Percentiles rank a stretch among this genome's conserved stretches.
Evolutionary conservation across 1,140 invertebrate species (phyloP).

Genomic region (Laupala kohalensis): DNA sequence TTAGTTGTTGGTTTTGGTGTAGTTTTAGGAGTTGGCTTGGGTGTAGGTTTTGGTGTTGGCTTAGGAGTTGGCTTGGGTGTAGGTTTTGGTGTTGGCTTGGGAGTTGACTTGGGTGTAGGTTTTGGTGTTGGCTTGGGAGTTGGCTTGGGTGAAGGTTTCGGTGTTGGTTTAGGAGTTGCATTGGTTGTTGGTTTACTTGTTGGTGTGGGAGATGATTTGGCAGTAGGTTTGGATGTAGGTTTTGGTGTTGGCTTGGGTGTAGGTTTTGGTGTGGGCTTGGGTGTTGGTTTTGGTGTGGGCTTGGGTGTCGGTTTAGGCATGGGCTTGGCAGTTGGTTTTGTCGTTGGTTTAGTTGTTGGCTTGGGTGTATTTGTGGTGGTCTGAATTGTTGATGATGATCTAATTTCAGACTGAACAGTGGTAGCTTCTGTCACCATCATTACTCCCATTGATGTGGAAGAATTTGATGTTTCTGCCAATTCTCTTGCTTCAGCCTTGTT

Average conservation of each 20-base stretch:
- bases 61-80: not conserved
- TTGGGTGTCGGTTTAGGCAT: not conserved
- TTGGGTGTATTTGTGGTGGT: not conserved
- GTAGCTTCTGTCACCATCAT: not conserved
- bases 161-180: not conserved
- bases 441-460: no score
- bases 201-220: not conserved
- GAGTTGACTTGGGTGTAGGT: not conserved
- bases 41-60: not conserved
- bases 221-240: not conserved
- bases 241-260: not conserved
- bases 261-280: not conserved
- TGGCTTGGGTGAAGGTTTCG: not conserved
- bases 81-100: not conserved
- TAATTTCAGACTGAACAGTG: no score
- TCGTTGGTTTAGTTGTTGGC: not conserved
- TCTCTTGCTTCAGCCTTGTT: no score
- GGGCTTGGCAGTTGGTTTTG: not conserved
- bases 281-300: not conserved
- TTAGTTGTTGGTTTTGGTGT: not conserved
- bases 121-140: not conserved
- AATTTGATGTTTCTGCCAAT: no score
- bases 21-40: not conserved
- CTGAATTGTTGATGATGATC: no score
- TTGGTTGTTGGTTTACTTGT: no score